Evolutionary conservation across 2,113 vertebrate species (phyloP).

Genomic region (Cottus gobio): DNA sequence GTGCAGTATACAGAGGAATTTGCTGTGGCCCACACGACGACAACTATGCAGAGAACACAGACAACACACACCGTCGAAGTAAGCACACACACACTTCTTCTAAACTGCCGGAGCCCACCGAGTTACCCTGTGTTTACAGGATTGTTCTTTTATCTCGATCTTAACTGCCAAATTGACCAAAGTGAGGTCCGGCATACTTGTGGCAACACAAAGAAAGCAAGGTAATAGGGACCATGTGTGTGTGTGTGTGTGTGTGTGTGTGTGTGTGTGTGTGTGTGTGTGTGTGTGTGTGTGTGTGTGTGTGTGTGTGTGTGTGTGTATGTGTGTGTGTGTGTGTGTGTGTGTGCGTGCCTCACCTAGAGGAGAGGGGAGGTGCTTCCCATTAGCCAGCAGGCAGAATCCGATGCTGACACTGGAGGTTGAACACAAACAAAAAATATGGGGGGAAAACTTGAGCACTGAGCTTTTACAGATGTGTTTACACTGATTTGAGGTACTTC

Average conservation of each 20-base stretch:
- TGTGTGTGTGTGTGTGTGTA: constrained; percentile 56
- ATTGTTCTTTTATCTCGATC: constrained; percentile 73
- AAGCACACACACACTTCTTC: constrained; percentile 5
- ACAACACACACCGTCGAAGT: constrained; percentile 40
- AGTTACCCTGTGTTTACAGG: constrained; percentile 63
- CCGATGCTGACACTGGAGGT: constrained; percentile 87
- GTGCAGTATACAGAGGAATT: neutral
- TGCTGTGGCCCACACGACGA: constrained; percentile 32
- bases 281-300: constrained; percentile 50
- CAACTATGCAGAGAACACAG: constrained; percentile 34
- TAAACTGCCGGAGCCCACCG: constrained; percentile 57
- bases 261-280: constrained; percentile 50
- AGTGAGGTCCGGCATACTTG: constrained; percentile 72
- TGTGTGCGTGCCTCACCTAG: constrained; percentile 84
- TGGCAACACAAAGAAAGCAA: constrained; percentile 75
- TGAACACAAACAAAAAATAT: constrained; percentile 40
- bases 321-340: constrained; percentile 54
- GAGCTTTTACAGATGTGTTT: constrained; percentile 18
- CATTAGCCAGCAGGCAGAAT: constrained; percentile 90
- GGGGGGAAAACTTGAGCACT: neutral
- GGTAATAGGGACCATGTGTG: constrained; percentile 74
- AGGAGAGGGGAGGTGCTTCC: constrained; percentile 88
- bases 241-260: constrained; percentile 47
- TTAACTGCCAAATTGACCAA: constrained; percentile 72
- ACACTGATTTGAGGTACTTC: neutral